A percentile compares a stretch with the other conserved stretches of the same genome.
Conservation (phyloP, 2,797 vertebrate species). For the Artibeus lituratus region DNA sequence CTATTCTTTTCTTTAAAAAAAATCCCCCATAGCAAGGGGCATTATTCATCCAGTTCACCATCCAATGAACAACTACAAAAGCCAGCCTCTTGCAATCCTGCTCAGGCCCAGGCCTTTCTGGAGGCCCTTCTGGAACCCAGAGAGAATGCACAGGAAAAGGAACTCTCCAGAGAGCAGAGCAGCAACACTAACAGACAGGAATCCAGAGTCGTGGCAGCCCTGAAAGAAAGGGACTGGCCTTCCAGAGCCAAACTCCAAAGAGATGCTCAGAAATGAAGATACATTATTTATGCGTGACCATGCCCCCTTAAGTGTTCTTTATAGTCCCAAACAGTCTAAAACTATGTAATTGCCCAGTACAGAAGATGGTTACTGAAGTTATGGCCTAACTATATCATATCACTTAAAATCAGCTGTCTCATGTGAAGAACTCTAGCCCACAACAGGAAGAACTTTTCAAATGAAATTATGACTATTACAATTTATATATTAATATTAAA, state of each 20-base stretch:
- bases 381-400: not conserved
- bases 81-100: not conserved
- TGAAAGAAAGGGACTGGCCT: not conserved
- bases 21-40: not conserved
- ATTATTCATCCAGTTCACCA: not conserved
- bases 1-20: not conserved
- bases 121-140: not conserved
- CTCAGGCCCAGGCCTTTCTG: not conserved
- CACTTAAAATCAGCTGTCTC: not conserved
- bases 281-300: not conserved
- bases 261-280: not conserved
- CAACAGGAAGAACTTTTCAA: not conserved
- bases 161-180: not conserved
- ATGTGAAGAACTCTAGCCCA: not conserved
- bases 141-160: not conserved
- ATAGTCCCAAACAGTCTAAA: not conserved
- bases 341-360: not conserved
- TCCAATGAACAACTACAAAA: not conserved
- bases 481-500: not conserved
- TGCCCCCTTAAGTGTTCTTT: no score
- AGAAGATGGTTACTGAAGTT: not conserved
- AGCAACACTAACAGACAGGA: not conserved
- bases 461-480: not conserved
- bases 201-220: not conserved
- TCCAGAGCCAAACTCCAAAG: not conserved